Percentiles rank a stretch among this genome's conserved stretches.
These are phyloP conservation scores for Amphimallon solstitiale DNA, from an alignment of 2,888 invertebrate species.

Conservation along the genomic window DNA sequence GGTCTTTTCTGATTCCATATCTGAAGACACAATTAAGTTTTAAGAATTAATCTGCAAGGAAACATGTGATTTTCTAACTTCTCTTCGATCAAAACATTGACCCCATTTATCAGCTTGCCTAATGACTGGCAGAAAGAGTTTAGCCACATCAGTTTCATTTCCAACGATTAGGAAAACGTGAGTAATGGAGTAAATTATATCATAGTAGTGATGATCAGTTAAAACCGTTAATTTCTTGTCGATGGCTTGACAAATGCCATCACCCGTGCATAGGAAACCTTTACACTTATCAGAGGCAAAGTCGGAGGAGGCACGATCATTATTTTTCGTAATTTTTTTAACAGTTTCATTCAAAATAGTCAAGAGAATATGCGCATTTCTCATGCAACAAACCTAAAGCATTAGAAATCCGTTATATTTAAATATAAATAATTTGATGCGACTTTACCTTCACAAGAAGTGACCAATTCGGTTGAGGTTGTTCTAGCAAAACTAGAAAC, in stretches of 20 bases:
- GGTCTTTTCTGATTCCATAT: slow-evolving; percentile 85
- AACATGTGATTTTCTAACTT: slow-evolving; percentile 65
- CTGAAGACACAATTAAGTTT: slow-evolving; percentile 60
- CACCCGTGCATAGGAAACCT: slow-evolving; percentile 77
- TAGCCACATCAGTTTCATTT: slow-evolving; percentile 71
- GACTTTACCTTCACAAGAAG: slow-evolving; percentile 68
- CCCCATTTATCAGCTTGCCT: slow-evolving; percentile 72
- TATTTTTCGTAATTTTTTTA: slow-evolving; percentile 62
- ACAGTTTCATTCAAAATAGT: slow-evolving; percentile 68
- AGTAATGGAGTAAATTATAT: slow-evolving; percentile 72
- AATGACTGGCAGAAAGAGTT: slow-evolving; percentile 72
- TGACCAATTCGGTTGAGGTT: slow-evolving; percentile 83
- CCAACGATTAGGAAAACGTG: slow-evolving; percentile 73
- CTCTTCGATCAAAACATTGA: slow-evolving; percentile 78
- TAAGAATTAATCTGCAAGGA: neutral
- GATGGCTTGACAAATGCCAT: slow-evolving; percentile 64
- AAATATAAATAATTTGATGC: no score
- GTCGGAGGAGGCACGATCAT: neutral
- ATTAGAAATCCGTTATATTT: slow-evolving; percentile 10
- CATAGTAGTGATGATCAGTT: slow-evolving; percentile 60
- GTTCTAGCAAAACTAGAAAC: slow-evolving; percentile 75
- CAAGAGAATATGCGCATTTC: slow-evolving; percentile 72
- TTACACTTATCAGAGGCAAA: slow-evolving; percentile 62
- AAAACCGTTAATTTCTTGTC: slow-evolving; percentile 47
- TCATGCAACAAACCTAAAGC: slow-evolving; percentile 75